phyloP scores from a whole-genome alignment of 2,888 invertebrate genomes.

The Zele albiditarsus region DNA sequence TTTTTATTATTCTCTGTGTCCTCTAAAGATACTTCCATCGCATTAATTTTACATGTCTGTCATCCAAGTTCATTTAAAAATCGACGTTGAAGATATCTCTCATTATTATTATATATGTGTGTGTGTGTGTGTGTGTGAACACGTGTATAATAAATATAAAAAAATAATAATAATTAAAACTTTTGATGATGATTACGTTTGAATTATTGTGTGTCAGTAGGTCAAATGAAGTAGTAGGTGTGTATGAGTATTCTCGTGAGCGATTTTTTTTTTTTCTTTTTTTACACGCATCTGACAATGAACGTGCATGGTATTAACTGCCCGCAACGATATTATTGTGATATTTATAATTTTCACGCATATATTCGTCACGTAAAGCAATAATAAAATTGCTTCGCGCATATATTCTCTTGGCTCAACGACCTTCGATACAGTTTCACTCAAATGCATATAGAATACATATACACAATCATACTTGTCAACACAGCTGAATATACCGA shows the following conservation, averaged over 20 bases:
- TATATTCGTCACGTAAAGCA: slow-evolving; percentile 2
- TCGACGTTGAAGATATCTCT: background rate
- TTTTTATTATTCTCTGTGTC: background rate
- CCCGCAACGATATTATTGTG: background rate
- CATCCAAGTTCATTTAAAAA: background rate
- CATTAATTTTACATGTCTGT: background rate
- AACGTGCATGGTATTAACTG: slow-evolving; percentile 7
- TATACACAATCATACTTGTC: background rate
- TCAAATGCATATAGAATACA: background rate
- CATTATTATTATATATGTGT: background rate
- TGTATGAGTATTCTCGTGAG: slow-evolving; percentile 52
- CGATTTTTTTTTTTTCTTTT: slow-evolving; percentile 56
- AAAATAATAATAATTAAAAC: slow-evolving; percentile 2
- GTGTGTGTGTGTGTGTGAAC: too few species aligned
- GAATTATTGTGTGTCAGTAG: slow-evolving; percentile 61
- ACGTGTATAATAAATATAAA: background rate
- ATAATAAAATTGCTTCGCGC: slow-evolving; percentile 13
- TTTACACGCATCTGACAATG: slow-evolving; percentile 17
- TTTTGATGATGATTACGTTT: slow-evolving; percentile 9
- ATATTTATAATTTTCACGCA: background rate
- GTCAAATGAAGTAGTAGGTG: slow-evolving; percentile 60
- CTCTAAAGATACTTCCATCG: background rate
- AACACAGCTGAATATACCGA: background rate
- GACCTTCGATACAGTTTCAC: slow-evolving; percentile 34
- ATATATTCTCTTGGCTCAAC: slow-evolving; percentile 26